Percentiles rank a stretch among this genome's conserved stretches.
Evolutionary conservation across 2,113 vertebrate genomes (phyloP).

Genomic region (Onychostoma macrolepis): DNA sequence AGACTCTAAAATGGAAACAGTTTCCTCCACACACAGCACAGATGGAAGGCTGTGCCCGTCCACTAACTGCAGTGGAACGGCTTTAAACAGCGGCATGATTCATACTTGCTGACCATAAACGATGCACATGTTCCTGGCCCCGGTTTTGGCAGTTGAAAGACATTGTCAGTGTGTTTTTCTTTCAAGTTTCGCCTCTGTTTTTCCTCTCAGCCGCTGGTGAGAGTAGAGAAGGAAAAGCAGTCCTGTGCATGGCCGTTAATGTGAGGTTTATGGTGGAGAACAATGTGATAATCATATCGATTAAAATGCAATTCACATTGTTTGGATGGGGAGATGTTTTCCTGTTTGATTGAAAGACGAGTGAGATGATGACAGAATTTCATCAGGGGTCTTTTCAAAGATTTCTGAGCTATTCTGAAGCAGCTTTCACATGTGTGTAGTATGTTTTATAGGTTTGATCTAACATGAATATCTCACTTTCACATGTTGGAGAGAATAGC

Average conservation of each 20-base stretch:
- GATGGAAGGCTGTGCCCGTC: constrained; percentile 39
- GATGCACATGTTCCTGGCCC: constrained; percentile 53
- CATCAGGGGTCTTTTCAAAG: neutral
- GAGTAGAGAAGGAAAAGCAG: constrained; percentile 33
- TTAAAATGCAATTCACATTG: constrained; percentile 27
- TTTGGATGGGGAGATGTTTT: neutral
- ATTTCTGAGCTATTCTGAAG: constrained; percentile 21
- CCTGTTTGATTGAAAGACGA: neutral
- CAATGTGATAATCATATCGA: neutral
- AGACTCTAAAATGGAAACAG: constrained; percentile 39
- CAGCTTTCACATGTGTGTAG: neutral
- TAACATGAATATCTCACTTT: neutral
- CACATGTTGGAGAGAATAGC: neutral
- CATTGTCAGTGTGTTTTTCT: constrained; percentile 40
- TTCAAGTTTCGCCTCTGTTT: constrained; percentile 34
- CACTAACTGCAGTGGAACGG: constrained; percentile 41
- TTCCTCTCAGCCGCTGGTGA: constrained; percentile 3
- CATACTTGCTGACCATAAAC: constrained; percentile 55
- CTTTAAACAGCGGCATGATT: constrained; percentile 49
- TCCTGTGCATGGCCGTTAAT: constrained; percentile 2
- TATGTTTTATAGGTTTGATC: neutral
- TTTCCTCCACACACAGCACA: constrained; percentile 45
- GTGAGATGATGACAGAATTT: constrained; percentile 4
- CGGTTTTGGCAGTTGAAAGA: constrained; percentile 42
- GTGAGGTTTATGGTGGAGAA: constrained; percentile 22